These are phyloP conservation scores for Micoletzkya japonica DNA, from an alignment of 2,888 invertebrate species.

Conservation along the genomic window DNA sequence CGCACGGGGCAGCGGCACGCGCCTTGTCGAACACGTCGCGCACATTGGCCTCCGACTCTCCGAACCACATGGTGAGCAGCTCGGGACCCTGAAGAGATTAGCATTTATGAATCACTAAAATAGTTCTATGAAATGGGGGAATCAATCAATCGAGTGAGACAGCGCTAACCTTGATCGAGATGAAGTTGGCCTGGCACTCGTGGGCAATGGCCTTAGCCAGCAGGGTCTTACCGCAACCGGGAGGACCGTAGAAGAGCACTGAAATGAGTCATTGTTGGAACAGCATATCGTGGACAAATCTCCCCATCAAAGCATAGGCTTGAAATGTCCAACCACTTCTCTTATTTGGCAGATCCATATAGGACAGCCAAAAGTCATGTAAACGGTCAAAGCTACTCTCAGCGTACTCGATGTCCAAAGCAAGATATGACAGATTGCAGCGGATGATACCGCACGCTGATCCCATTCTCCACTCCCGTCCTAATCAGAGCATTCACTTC, in stretches of 20 bases:
- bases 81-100: constrained; percentile 71
- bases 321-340: no score
- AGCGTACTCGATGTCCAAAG: constrained; percentile 23
- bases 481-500: no score
- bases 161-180: constrained; percentile 84
- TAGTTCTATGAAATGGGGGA: not conserved
- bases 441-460: constrained; percentile 13
- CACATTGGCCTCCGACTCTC: constrained; percentile 99
- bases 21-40: constrained; percentile 99
- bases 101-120: not conserved
- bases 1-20: constrained; percentile 96
- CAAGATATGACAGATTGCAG: not conserved
- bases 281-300: no score
- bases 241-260: constrained; percentile 87
- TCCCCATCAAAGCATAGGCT: no score
- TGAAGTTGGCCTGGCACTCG: constrained; percentile 99
- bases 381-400: no score
- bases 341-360: no score
- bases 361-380: no score
- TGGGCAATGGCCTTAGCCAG: constrained; percentile 86
- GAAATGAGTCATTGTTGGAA: not conserved
- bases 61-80: constrained; percentile 99
- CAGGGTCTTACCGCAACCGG: constrained; percentile 86
- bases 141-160: not conserved
- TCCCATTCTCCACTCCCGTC: no score